Evolutionary conservation across 2,113 vertebrate genomes (phyloP).

Genomic region (Salvator merianae): DNA sequence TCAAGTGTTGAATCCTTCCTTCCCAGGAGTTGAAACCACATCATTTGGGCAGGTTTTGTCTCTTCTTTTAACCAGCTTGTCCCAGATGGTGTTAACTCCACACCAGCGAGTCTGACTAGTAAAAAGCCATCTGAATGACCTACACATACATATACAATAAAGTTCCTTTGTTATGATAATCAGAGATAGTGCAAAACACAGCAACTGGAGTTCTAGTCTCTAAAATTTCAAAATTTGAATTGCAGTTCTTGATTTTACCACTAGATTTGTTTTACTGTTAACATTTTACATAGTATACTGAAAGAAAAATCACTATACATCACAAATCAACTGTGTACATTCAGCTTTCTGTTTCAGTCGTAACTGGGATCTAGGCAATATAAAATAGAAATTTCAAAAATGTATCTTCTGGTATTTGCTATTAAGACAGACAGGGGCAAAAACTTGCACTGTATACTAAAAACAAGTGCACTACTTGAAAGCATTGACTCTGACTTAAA

Average conservation of each 20-base stretch:
- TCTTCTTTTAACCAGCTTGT: conserved; percentile 80
- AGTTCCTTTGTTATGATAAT: neutral
- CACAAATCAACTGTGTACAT: neutral
- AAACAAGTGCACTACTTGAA: neutral
- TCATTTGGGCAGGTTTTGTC: conserved; percentile 73
- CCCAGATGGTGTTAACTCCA: conserved; percentile 82
- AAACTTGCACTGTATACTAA: neutral
- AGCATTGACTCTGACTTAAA: no score
- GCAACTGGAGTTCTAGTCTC: neutral
- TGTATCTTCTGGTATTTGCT: neutral
- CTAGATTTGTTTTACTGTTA: neutral
- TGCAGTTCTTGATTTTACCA: neutral
- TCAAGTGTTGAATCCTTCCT: conserved; percentile 79
- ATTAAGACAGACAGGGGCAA: neutral
- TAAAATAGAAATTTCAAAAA: neutral
- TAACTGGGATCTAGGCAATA: no score
- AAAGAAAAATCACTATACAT: neutral
- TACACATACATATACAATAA: conserved; percentile 48
- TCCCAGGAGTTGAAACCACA: conserved; percentile 91
- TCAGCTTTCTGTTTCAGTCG: neutral
- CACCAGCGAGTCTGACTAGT: conserved; percentile 85
- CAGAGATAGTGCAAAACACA: neutral
- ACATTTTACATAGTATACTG: neutral
- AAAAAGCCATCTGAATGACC: conserved; percentile 74
- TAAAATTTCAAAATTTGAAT: neutral